Evolutionary conservation across 92 coral and sea anemone species (phyloP).

Genomic region (Epizoanthus rinbou): DNA sequence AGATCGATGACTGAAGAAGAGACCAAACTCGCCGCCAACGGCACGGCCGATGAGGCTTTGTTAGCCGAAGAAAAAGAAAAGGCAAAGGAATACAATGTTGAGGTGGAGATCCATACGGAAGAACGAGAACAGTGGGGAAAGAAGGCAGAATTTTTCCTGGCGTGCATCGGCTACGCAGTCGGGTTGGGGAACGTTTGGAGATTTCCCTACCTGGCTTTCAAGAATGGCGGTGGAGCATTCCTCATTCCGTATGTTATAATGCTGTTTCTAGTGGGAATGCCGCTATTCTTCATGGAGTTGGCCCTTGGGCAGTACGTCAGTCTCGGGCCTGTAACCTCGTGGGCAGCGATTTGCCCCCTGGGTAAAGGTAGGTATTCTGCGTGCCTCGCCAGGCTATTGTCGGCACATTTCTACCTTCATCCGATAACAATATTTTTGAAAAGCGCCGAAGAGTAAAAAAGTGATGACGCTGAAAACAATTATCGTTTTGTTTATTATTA

Average conservation of each 20-base stretch:
- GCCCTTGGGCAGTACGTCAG: conserved; percentile 93
- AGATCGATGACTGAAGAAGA: conserved; percentile 57
- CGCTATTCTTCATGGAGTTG: conserved; percentile 98
- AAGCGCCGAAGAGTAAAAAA: not conserved
- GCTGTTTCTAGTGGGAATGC: conserved; percentile 97
- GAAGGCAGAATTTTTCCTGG: conserved; percentile 94
- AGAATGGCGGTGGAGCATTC: conserved; percentile 99
- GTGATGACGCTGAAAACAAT: not conserved
- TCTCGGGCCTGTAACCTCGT: conserved; percentile 98
- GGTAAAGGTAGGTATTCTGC: conserved; percentile 78
- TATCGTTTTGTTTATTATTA: not conserved
- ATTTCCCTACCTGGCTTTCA: conserved; percentile 91
- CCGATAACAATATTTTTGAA: not conserved
- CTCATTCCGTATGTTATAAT: conserved; percentile 88
- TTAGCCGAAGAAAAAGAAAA: conserved; percentile 47
- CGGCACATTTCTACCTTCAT: too few relatives aligned
- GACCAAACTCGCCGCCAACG: conserved; percentile 69
- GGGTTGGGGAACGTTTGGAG: conserved; percentile 99
- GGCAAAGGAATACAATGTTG: conserved; percentile 56
- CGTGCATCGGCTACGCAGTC: conserved; percentile 96
- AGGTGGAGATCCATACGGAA: conserved; percentile 58
- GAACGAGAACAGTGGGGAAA: conserved; percentile 96
- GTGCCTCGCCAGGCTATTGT: too few relatives aligned
- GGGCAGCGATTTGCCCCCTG: conserved; percentile 99
- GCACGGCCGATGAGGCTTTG: conserved; percentile 61